phyloP scores from a whole-genome alignment of 2,797 vertebrate genomes.

The Hypotaenidia philippensis region DNA sequence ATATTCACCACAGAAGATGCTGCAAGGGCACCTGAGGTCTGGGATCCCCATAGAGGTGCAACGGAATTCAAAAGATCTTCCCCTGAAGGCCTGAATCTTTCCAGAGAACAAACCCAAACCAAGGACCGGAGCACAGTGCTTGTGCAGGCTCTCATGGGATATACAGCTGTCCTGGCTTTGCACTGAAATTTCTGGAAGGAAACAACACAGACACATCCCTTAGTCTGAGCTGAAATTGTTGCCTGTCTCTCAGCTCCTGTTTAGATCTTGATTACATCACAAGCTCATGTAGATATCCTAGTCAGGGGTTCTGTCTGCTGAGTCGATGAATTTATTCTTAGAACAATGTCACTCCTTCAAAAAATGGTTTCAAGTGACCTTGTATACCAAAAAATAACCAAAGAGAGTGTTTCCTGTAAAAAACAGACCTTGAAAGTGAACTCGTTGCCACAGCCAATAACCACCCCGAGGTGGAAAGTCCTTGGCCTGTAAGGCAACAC shows the following conservation, averaged over 20 bases:
- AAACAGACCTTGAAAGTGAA: neutral
- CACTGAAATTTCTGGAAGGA: neutral
- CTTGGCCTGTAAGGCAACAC: neutral
- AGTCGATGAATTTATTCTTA: neutral
- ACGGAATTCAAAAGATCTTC: neutral
- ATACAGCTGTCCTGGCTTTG: neutral
- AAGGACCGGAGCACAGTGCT: neutral
- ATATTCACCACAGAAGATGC: neutral
- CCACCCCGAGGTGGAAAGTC: neutral
- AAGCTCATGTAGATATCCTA: neutral
- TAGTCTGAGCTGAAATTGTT: neutral
- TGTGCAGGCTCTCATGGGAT: neutral
- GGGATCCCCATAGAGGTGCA: neutral
- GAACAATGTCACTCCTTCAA: neutral
- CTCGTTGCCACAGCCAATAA: neutral
- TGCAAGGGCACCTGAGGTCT: neutral
- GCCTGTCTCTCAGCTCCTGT: neutral
- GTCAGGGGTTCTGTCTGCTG: neutral
- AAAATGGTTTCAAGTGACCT: neutral
- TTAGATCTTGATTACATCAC: neutral
- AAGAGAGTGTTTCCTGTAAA: conserved; percentile 28
- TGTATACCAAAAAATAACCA: conserved; percentile 23
- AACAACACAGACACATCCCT: neutral
- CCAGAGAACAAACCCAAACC: neutral
- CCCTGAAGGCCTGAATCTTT: neutral